Conservation (phyloP, 2,797 vertebrate species). For the Hippopotamyrus pictus region DNA sequence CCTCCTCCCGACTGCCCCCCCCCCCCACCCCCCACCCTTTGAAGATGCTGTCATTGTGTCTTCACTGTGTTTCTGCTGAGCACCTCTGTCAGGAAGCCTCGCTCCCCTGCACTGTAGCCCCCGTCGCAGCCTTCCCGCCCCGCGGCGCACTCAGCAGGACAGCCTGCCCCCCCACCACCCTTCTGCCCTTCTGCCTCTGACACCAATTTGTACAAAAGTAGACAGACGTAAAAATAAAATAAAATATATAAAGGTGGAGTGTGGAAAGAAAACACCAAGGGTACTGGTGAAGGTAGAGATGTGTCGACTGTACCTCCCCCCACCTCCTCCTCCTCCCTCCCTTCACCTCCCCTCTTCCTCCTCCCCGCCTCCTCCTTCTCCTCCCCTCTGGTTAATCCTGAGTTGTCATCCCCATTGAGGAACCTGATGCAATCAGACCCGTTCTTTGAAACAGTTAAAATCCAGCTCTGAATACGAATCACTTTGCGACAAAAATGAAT, state of each 20-base stretch:
- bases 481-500: neutral
- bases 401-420: neutral
- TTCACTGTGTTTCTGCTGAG: neutral
- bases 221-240: neutral
- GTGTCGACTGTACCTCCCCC: neutral
- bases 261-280: neutral
- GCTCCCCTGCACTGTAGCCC: neutral
- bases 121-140: neutral
- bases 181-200: neutral
- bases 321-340: no score
- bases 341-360: neutral
- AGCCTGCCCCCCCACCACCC: neutral
- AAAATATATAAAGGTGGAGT: neutral
- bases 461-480: neutral
- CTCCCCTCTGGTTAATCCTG: neutral
- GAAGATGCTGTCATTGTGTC: constrained; percentile 25
- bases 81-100: neutral
- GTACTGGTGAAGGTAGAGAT: neutral
- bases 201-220: neutral
- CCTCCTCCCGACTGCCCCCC: neutral
- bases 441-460: neutral
- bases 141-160: neutral
- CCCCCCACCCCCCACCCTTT: neutral
- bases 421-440: neutral
- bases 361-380: neutral